Evolutionary conservation across 2,888 invertebrate genomes (phyloP), one percentile per base, ranked within the genome.

Genomic region (Noctua comes): DNA sequence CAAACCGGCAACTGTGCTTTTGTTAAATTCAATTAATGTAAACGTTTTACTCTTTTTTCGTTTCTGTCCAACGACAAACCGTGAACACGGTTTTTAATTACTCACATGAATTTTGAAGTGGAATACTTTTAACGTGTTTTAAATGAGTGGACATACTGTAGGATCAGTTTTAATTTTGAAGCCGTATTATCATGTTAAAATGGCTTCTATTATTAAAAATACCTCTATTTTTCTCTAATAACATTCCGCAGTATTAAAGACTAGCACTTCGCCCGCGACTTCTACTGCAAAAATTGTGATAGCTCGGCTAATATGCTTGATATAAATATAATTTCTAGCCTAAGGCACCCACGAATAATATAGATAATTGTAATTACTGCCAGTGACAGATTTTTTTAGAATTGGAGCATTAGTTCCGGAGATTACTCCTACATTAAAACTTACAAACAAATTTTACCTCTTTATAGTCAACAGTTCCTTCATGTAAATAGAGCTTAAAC

Each of bases 1-100:
- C 80, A 85, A 86, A 87, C 86, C 80, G 82, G 76, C 65, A 87
- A 87, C 84, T 88, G 87, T 83, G 84, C 88, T 88, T 89, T 89
- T 87, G 89, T 88, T 86, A 73, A 86, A 88, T 89, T 88, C 81
- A 88, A 89, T 88, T 86, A 83, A 86, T 86, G 80, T 82, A 76
- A 85, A 84, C 78, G 80, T 80, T 86, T 83, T 73, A 82, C 27
- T 65, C 69, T 72, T 80, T 83, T 79, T 88, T 85, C 69, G 74
- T 82, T 83, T 77, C 59, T 77, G 70, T 64, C 74, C 69, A 77
- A 72, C 73, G 80, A 73, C 75, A 78, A 77, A 79, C 79, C 46
- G 66, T 70, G 81, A 76, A 84, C 84, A 84, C 43, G 75, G 36
- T 65, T 86, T 89, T 86, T 82, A 86, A 88, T 88, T 88, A 80